Evolutionary conservation across 2,113 vertebrate species (phyloP).

Genomic region (Lipophrys pholis): DNA sequence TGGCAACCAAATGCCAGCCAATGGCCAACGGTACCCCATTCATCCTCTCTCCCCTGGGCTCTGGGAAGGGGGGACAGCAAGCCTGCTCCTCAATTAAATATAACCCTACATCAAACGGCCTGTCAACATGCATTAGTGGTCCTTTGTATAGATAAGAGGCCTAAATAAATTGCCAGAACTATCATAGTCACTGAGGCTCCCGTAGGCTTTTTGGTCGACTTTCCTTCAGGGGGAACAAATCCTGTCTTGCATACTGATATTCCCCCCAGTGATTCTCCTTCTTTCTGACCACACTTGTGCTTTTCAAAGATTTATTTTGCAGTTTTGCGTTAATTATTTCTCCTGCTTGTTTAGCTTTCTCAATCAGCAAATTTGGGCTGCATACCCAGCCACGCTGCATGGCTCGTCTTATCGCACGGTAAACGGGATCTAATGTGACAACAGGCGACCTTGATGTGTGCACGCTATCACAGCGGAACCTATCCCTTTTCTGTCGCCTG

Average conservation of each 20-base stretch:
- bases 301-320: conserved; percentile 25
- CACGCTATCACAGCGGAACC: conserved; percentile 46
- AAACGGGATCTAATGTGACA: conserved; percentile 54
- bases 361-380: conserved; percentile 27
- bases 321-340: conserved; percentile 19
- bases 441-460: conserved; percentile 51
- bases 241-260: conserved; percentile 66
- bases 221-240: conserved; percentile 52
- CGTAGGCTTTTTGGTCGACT: conserved; percentile 40
- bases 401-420: conserved; percentile 1
- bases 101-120: conserved; percentile 80
- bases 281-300: background rate
- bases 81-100: conserved; percentile 80
- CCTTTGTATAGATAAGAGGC: conserved; percentile 80
- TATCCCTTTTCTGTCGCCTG: conserved; percentile 55
- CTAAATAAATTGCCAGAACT: conserved; percentile 72
- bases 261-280: conserved; percentile 20
- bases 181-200: conserved; percentile 59
- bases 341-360: conserved; percentile 21
- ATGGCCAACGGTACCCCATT: conserved; percentile 46
- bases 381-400: background rate
- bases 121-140: conserved; percentile 78
- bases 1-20: conserved; percentile 35
- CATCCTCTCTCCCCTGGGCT: conserved; percentile 29
- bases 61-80: conserved; percentile 33